Evolutionary conservation across 2,888 invertebrate genomes (phyloP), one percentile per base, ranked within the genome.

Genomic region (Drosophila aldrichi): DNA sequence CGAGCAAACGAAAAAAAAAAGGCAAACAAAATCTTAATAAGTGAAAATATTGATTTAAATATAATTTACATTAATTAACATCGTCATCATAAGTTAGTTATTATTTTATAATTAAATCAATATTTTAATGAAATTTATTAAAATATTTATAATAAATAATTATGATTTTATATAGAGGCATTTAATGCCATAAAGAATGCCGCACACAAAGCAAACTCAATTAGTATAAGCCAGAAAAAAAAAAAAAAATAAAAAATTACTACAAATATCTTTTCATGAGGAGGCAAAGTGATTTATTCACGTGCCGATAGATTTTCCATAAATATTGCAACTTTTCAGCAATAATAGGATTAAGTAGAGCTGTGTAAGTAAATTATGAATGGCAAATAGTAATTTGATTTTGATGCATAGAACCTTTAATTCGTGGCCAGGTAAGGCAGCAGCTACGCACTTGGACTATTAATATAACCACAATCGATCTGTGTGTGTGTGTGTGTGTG

Each of bases 381-480:
- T 32, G 48, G 29, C 3, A 18, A 48, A 48, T 18, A 38, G 32
- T 32, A 32, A 48, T 48, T 48, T 48, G 48, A 32, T 18, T 32
- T 29, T n/a, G 0, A n/a, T 29, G 29, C 29, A n/a, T 48, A n/a
- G n/a, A n/a, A 29, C 10, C 1, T 20, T 49, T 34, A 49, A 34
- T 34, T 29, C 29, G 9, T 20, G 32, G 2, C 6, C 16, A 16
- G 36, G 12, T 14, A 34, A 34, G 32, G 4, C 10, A 20, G 32
- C 32, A 34, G 14, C n/a, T 40, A n/a, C n/a, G 3, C 16, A 40
- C 8, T 7, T 16, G 16, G 16, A 16, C 16, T 16, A 38, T 38
- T 38, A 38, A n/a, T n/a, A 40, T 5, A 51, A 16, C 65, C 51
- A 51, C 54, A 66, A 32, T 58, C 58, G 29, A 38, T 58, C 0